Percentiles rank a stretch among this genome's conserved stretches.
Evolutionary conservation across 2,888 invertebrate species (phyloP).

Genomic region (Adelphocoris suturalis): DNA sequence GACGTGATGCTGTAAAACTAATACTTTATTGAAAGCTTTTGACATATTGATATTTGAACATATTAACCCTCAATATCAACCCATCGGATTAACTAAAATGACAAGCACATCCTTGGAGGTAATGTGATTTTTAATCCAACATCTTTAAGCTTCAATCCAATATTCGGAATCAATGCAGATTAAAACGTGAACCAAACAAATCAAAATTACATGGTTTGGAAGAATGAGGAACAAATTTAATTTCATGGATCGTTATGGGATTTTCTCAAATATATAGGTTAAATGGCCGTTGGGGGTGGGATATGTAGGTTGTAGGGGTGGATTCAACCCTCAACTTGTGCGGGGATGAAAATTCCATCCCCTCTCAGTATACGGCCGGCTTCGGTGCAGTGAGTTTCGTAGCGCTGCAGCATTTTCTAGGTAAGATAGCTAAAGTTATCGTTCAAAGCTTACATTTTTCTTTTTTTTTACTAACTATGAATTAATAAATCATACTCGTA

Average conservation of each 20-base stretch:
- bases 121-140: no score
- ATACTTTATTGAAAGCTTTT: no score
- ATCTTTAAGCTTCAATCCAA: no score
- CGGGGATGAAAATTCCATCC: constrained; percentile 45
- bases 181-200: neutral
- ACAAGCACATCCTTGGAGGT: no score
- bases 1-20: no score
- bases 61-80: no score
- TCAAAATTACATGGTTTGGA: neutral
- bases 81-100: no score
- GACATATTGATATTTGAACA: no score
- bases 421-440: neutral
- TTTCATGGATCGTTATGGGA: neutral
- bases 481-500: neutral
- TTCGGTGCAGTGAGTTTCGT: constrained; percentile 40
- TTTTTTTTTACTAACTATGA: neutral
- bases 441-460: neutral
- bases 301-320: constrained; percentile 42
- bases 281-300: constrained; percentile 37
- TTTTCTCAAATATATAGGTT: neutral
- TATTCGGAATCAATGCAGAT: no score
- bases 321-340: neutral
- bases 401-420: neutral
- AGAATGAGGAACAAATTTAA: neutral
- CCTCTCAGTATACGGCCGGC: constrained; percentile 39